Evolutionary conservation across 1,140 invertebrate genomes (phyloP).

Genomic region (Vanessa tameamea): DNA sequence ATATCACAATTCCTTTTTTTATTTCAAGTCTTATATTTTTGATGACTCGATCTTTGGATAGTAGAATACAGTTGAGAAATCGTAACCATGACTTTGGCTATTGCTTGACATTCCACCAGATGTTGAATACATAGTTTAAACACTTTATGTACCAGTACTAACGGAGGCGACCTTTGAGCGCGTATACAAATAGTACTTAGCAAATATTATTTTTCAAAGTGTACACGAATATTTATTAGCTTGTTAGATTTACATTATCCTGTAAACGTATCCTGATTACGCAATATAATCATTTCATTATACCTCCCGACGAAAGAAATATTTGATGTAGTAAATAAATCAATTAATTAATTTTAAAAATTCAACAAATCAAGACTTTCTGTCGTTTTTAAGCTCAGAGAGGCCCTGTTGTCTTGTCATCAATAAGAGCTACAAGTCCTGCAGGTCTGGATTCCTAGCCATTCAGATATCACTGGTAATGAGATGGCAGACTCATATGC

Average conservation of each 20-base stretch:
- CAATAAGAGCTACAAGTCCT: too few species aligned
- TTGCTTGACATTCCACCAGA: conserved; percentile 12
- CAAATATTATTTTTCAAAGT: conserved; percentile 28
- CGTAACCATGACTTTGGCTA: conserved; percentile 15
- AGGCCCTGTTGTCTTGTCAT: too few species aligned
- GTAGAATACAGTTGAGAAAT: neutral
- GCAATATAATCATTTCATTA: neutral
- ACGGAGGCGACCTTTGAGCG: conserved; percentile 23
- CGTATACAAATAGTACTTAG: conserved; percentile 15
- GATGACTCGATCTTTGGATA: too few species aligned
- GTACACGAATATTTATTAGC: conserved; percentile 28
- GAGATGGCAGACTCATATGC: too few species aligned
- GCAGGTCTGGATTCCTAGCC: too few species aligned
- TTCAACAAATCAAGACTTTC: too few species aligned
- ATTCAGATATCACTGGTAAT: too few species aligned
- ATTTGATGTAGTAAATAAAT: too few species aligned
- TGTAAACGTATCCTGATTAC: conserved; percentile 17
- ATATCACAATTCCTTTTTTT: too few species aligned
- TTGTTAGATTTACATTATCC: conserved; percentile 11
- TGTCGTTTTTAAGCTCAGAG: too few species aligned
- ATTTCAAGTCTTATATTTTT: too few species aligned
- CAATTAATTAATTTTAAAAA: too few species aligned
- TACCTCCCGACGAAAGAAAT: neutral
- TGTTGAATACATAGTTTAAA: conserved; percentile 12
- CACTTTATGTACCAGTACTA: conserved; percentile 8